Base-by-base conservation (phyloP, 2,113 vertebrate genomes). In the Microtus richardsoni region DNA sequence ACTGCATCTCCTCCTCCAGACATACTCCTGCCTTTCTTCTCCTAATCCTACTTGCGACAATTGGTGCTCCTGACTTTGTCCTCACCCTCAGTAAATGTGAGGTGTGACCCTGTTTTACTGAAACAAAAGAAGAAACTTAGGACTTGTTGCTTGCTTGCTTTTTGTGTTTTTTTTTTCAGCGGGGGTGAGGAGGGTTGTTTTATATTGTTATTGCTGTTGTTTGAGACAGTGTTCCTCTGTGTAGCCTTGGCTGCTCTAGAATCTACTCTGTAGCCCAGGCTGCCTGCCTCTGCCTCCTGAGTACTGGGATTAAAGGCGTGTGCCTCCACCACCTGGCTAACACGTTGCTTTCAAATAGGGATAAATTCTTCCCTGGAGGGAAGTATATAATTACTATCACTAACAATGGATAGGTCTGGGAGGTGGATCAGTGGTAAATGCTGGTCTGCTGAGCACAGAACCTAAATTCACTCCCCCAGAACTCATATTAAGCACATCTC, bases 101-200 rank as follows among this genome's bases (percentile, higher is more conserved):
- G 12, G 12, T 62, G 74, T 88, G 80, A n/a, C 74, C 74, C 28
- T 14, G 4, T 30, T 83, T 7, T 58, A 16, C 8, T 60, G 49
- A 93, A 90, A 96, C 92, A 66, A 41, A 70, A 94, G 14, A 36
- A 54, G 26, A 92, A 36, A 9, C 19, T 44, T 44, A 54, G 19
- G 28, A 44, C 49, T 10, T 17, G 28, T 19, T 44, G 36, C 17
- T 66, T 91, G 60, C 36, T 73, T n/a, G 8, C 70, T 71, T 39
- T 71, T 70, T n/a, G 0, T 1, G 1, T n/a, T 33, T 3, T n/a
- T 33, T 66, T 66, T 13, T 66, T 30, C 60, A 8, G 26, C 10
- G 11, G 62, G 3, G 1, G 64, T 3, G 4, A 11, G 10, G 60
- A 3, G 62, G 62, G 2, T 21, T 62, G 60, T 26, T 62, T 62